These are phyloP conservation scores for Linepithema humile DNA, from an alignment of 1,140 invertebrate species.

Conservation along the genomic window DNA sequence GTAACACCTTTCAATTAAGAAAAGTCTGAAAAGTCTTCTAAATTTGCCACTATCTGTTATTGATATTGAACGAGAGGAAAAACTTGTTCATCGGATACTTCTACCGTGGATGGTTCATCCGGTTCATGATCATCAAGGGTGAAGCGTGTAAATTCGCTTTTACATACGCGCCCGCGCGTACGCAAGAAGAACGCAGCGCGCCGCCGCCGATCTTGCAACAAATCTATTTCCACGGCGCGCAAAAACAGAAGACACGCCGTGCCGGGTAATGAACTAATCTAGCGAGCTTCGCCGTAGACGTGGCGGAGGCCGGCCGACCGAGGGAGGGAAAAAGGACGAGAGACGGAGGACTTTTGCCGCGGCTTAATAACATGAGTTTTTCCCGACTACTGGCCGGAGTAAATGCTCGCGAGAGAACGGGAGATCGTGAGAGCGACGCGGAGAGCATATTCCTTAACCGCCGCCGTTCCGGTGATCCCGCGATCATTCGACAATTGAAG, in stretches of 20 bases:
- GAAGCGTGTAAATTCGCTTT: slow-evolving; percentile 22
- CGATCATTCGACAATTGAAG: slow-evolving; percentile 14
- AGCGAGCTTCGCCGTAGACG: slow-evolving; percentile 58
- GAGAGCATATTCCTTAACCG: slow-evolving; percentile 20
- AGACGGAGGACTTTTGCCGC: slow-evolving; percentile 68
- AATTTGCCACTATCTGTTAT: neutral
- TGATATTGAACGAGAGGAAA: neutral
- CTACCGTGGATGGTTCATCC: slow-evolving; percentile 15
- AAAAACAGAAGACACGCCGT: slow-evolving; percentile 77
- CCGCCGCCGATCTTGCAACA: slow-evolving; percentile 74
- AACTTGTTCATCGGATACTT: neutral
- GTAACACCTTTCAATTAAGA: too few species aligned
- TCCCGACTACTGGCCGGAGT: slow-evolving; percentile 59
- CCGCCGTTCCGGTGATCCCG: slow-evolving; percentile 1
- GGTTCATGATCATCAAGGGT: slow-evolving; percentile 6
- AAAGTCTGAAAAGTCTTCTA: too few species aligned
- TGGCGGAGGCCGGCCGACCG: slow-evolving; percentile 36
- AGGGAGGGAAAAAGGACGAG: slow-evolving; percentile 51
- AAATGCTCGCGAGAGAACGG: slow-evolving; percentile 56
- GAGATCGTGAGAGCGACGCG: slow-evolving; percentile 44
- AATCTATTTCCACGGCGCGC: slow-evolving; percentile 76
- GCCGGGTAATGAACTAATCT: slow-evolving; percentile 79
- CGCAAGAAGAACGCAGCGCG: slow-evolving; percentile 69
- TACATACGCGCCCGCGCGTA: slow-evolving; percentile 48
- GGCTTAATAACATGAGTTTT: slow-evolving; percentile 78